phyloP scores from a whole-genome alignment of 2,113 vertebrate genomes.

The Lasiurus borealis region DNA sequence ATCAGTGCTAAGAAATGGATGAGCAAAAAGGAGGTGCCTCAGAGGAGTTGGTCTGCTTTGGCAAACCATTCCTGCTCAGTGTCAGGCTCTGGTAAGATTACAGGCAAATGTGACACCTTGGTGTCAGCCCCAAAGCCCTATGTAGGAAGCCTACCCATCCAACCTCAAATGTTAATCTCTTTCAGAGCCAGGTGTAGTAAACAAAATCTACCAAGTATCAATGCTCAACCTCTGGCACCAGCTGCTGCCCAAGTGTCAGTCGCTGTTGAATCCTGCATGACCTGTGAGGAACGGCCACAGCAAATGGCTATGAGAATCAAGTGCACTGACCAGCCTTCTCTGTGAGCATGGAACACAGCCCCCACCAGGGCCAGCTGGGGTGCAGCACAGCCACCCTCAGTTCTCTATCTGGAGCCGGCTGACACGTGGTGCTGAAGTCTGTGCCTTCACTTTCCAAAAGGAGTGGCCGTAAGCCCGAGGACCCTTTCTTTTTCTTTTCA shows the following conservation, averaged over 20 bases:
- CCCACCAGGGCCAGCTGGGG: not conserved
- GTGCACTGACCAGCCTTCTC: not conserved
- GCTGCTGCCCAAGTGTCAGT: constrained; percentile 68
- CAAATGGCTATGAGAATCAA: constrained; percentile 52
- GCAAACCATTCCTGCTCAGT: not conserved
- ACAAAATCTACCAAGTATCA: constrained; percentile 25
- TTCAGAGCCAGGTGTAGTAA: not conserved
- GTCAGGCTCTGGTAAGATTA: not conserved
- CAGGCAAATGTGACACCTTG: not conserved
- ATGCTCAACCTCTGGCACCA: constrained; percentile 42
- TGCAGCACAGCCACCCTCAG: not conserved
- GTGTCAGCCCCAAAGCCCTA: not conserved
- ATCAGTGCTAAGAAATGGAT: not conserved
- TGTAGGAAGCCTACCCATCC: not conserved
- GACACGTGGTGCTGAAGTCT: constrained; percentile 17
- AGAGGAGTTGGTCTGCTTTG: not conserved
- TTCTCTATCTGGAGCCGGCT: not conserved
- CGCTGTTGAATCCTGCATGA: not conserved
- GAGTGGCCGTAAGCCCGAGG: rapidly evolving
- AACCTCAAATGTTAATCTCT: not conserved
- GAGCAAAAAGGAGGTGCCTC: not conserved
- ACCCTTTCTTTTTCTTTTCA: not conserved
- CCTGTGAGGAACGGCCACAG: not conserved
- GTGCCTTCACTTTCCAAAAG: constrained; percentile 37
- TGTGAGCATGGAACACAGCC: constrained; percentile 12